Percentiles rank a stretch among this genome's conserved stretches.
Conservation (phyloP, 2,888 invertebrate species). For the Cosmia pyralina region DNA sequence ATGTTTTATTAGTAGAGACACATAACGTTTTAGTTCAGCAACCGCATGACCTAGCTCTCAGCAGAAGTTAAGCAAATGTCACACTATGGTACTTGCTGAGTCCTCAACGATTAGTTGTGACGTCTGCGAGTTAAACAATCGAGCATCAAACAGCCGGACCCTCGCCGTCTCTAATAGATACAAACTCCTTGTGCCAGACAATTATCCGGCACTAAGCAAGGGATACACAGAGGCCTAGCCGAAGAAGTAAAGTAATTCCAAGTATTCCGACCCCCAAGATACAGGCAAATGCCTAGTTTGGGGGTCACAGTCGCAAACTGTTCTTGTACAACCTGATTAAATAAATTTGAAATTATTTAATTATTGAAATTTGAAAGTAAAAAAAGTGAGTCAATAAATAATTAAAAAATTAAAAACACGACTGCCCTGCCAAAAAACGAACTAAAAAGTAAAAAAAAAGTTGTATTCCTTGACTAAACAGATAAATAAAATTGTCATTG, state of each 20-base stretch:
- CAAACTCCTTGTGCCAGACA: slow-evolving; percentile 67
- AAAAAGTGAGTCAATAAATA: too few relatives aligned
- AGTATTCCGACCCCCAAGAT: too few relatives aligned
- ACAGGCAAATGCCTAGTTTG: too few relatives aligned
- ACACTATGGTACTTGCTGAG: slow-evolving; percentile 5
- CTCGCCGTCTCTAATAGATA: slow-evolving; percentile 58
- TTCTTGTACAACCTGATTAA: too few relatives aligned
- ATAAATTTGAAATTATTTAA: too few relatives aligned
- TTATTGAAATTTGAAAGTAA: too few relatives aligned
- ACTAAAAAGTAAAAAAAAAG: too few relatives aligned
- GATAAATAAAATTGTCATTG: too few relatives aligned
- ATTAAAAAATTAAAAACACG: too few relatives aligned
- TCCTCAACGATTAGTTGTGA: slow-evolving; percentile 52
- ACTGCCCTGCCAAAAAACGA: too few relatives aligned
- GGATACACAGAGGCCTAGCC: slow-evolving; percentile 41
- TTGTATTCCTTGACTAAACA: too few relatives aligned
- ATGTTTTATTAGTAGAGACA: not conserved
- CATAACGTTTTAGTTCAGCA: not conserved
- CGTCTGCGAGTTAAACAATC: slow-evolving; percentile 60
- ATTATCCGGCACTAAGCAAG: slow-evolving; percentile 59
- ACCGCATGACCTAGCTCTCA: slow-evolving; percentile 33
- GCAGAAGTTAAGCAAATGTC: slow-evolving; percentile 28
- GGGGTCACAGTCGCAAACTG: too few relatives aligned
- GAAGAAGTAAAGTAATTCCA: not conserved
- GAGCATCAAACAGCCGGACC: slow-evolving; percentile 64